Base-by-base conservation (phyloP, 2,888 invertebrate genomes). In the Lamproptera curius region DNA sequence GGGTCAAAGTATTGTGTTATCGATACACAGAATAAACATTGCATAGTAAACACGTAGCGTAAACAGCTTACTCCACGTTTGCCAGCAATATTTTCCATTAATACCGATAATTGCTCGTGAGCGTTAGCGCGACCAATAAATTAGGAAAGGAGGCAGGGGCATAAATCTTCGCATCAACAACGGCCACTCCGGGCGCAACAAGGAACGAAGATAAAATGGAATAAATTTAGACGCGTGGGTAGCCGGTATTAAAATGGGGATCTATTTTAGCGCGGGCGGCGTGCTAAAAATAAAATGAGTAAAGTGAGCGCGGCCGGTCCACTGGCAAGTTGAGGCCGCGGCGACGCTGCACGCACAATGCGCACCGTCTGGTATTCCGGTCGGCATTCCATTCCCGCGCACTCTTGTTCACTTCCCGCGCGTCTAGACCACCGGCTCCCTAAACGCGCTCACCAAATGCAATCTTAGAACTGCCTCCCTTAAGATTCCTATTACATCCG, bases 401-500 rank as follows among this genome's bases (percentile, higher is more conserved):
- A 73, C 72, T 75, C 70, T 73, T 73, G 62, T 74, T 73, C 67
- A 76, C 73, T 79, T 81, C 76, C 77, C 76, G 73, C 73, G 75
- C 75, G 82, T 84, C 83, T 83, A 83, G 80, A 81, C 83, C 10
- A 69, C 52, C 51, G 53, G 46, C 43, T 38, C 42, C 48, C 13
- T n/a, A 26, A 9, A 8, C 11, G 23, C 34, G 13, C 48, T 50
- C 39, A 51, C 63, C 52, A 79, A 81, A 74, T 61, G 61, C 67
- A 67, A 59, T 74, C 83, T 76, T 79, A 77, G 57, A 55, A 48
- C 62, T 43, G 46, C 51, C 17, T 38, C 44, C 51, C 63, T 53
- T 76, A 84, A 80, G 79, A 76, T 73, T 69, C 63, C 61, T 71
- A 74, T 74, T 82, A 57, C 67, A 55, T 59, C 62, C 63, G 56